Percentiles rank a stretch among this genome's conserved stretches.
Conservation (phyloP, 2,888 invertebrate genomes). For the Aphodius granarius region DNA sequence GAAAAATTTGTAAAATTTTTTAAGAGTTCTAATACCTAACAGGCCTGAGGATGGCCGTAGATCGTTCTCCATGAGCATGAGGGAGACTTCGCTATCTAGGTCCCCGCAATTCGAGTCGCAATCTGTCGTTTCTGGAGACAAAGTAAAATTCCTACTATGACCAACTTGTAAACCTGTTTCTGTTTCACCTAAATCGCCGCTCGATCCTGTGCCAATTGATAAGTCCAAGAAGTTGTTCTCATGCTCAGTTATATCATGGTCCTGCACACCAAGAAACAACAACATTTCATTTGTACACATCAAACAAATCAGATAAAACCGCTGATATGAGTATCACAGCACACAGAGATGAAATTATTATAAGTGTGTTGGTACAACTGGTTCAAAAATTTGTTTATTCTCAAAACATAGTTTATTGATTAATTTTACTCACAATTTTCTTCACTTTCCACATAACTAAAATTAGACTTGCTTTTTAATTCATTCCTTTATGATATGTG, state of each 20-base stretch:
- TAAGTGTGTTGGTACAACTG: too few species aligned
- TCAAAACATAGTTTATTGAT: too few species aligned
- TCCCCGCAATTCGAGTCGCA: conserved; percentile 88
- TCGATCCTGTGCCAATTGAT: conserved; percentile 64
- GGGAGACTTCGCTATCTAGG: conserved; percentile 81
- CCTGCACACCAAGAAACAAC: conserved; percentile 40
- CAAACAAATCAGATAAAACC: neutral
- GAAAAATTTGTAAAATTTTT: neutral
- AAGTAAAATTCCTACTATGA: conserved; percentile 81
- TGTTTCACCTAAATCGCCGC: conserved; percentile 67
- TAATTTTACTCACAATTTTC: too few species aligned
- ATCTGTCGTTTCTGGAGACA: conserved; percentile 91
- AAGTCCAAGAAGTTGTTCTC: conserved; percentile 63
- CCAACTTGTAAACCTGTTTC: conserved; percentile 66
- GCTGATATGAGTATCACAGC: too few species aligned
- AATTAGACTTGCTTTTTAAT: too few species aligned
- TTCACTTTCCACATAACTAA: too few species aligned
- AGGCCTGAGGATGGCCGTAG: conserved; percentile 51
- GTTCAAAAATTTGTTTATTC: too few species aligned
- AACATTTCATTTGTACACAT: neutral
- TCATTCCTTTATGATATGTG: too few species aligned
- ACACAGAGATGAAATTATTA: too few species aligned
- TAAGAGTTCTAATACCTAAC: conserved; percentile 39
- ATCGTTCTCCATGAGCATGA: conserved; percentile 74
- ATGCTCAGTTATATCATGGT: conserved; percentile 57